Evolutionary conservation across 2,888 invertebrate species (phyloP).

Genomic region (Xestia ashworthii): DNA sequence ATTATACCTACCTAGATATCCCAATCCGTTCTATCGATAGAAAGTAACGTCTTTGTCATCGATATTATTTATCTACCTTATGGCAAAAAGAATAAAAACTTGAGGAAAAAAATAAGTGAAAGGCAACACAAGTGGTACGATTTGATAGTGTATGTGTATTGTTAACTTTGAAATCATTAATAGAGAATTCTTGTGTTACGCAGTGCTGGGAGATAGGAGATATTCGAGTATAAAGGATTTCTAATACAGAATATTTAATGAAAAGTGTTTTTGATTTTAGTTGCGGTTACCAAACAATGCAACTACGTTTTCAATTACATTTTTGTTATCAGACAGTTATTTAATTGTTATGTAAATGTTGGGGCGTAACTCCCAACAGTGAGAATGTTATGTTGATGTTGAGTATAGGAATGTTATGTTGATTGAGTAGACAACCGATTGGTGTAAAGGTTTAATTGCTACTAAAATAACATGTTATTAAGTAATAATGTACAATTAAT

Average conservation of each 20-base stretch:
- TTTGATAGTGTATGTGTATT: constrained; percentile 41
- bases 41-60: constrained; percentile 32
- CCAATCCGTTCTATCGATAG: constrained; percentile 6
- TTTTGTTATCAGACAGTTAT: background rate
- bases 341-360: background rate
- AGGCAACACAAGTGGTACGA: constrained; percentile 36
- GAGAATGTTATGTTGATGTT: too few relatives aligned
- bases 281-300: background rate
- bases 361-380: too few relatives aligned
- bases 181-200: constrained; percentile 28
- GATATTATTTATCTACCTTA: constrained; percentile 15
- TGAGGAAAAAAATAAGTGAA: constrained; percentile 51
- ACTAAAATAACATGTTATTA: too few relatives aligned
- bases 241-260: background rate
- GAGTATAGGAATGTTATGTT: too few relatives aligned
- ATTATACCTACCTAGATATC: background rate
- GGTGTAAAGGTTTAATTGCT: too few relatives aligned
- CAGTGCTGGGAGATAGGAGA: background rate
- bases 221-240: constrained; percentile 12
- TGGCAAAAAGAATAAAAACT: constrained; percentile 25
- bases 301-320: background rate
- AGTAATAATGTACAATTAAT: too few relatives aligned
- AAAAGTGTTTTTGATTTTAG: background rate
- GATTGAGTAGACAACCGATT: too few relatives aligned
- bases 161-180: constrained; percentile 36